These are phyloP conservation scores for Boulengeromyrus knoepffleri DNA, from an alignment of 2,113 vertebrate genomes.

Conservation along the genomic window DNA sequence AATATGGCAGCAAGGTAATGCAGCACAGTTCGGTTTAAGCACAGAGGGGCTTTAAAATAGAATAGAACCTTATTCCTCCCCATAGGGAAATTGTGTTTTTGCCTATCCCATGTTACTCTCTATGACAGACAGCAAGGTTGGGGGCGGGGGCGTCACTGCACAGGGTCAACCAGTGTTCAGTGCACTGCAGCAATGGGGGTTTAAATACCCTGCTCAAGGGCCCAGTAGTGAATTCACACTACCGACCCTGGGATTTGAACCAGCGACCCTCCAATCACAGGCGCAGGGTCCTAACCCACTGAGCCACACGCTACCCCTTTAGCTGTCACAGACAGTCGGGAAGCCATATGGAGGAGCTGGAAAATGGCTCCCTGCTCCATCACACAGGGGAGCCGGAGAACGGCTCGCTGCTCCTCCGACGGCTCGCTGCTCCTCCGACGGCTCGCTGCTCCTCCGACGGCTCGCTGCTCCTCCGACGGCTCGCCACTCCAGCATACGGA, in stretches of 20 bases:
- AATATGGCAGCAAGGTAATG: neutral
- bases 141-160: too few relatives aligned
- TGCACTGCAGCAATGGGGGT: too few relatives aligned
- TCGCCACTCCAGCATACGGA: constrained; percentile 41
- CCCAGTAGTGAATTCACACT: neutral
- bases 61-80: too few relatives aligned
- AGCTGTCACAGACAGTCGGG: neutral
- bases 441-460: too few relatives aligned
- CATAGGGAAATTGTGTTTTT: too few relatives aligned
- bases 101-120: too few relatives aligned
- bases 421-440: too few relatives aligned
- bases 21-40: neutral
- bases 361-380: constrained; percentile 48
- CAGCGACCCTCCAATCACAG: neutral
- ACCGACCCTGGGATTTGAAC: neutral
- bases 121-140: too few relatives aligned
- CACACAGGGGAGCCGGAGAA: constrained; percentile 33
- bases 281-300: neutral
- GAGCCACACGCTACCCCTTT: neutral
- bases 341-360: neutral
- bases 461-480: too few relatives aligned
- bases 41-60: neutral
- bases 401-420: constrained; percentile 48
- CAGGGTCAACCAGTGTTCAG: too few relatives aligned
- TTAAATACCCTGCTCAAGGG: neutral